Conservation (phyloP, 2,797 vertebrate genomes). For the Nyctalus aviator region DNA sequence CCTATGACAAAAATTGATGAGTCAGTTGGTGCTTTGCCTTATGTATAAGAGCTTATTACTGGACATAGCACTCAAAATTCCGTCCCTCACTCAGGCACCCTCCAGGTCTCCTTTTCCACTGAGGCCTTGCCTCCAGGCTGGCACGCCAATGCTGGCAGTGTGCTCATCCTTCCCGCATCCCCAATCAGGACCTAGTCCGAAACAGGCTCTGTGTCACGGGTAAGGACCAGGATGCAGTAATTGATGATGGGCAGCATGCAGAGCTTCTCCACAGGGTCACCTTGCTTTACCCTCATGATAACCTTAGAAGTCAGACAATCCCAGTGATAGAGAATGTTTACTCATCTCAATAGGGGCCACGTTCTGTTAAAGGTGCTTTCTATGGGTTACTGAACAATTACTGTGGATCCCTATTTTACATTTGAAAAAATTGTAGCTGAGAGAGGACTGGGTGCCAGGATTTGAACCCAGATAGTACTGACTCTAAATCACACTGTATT, state of each 20-base stretch:
- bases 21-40: neutral
- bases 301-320: neutral
- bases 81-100: neutral
- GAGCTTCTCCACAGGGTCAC: neutral
- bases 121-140: neutral
- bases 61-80: neutral
- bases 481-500: neutral
- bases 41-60: neutral
- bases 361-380: neutral
- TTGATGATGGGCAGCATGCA: rapidly evolving
- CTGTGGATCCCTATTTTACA: neutral
- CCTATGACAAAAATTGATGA: neutral
- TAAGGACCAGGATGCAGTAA: neutral
- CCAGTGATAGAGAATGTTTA: neutral
- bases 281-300: neutral
- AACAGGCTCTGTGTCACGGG: neutral
- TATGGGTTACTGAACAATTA: neutral
- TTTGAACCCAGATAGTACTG: neutral
- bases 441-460: neutral
- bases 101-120: neutral
- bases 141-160: rapidly evolving
- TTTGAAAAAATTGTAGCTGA: neutral
- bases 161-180: neutral
- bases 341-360: neutral
- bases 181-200: neutral